Conservation (phyloP, 1,140 invertebrate species). For the Drosophila tsacasi region DNA sequence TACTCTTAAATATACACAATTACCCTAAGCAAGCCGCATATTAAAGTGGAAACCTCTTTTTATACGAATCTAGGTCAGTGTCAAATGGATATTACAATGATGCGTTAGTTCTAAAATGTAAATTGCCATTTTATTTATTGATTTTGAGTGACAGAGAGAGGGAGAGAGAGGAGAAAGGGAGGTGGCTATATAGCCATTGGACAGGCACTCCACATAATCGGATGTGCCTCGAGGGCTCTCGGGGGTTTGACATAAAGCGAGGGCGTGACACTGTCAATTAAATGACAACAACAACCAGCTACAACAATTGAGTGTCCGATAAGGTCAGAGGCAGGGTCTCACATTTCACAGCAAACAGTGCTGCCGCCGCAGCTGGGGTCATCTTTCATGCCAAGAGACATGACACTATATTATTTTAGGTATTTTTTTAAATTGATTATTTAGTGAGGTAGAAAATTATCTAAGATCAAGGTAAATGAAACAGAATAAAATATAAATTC, state of each 20-base stretch:
- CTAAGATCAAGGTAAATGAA: rapidly evolving
- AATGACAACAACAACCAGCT: slow-evolving; percentile 41
- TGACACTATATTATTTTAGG: neutral
- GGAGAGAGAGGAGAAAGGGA: neutral
- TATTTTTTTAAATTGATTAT: neutral
- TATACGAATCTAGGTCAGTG: slow-evolving; percentile 11
- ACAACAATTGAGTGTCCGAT: slow-evolving; percentile 44
- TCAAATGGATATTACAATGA: slow-evolving; percentile 15
- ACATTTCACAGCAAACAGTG: slow-evolving; percentile 33
- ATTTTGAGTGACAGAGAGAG: slow-evolving; percentile 31
- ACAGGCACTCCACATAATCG: slow-evolving; percentile 54
- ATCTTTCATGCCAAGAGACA: slow-evolving; percentile 6
- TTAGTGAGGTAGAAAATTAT: neutral
- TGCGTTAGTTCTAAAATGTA: slow-evolving; percentile 52
- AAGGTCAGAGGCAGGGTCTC: slow-evolving; percentile 49
- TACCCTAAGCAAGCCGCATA: neutral
- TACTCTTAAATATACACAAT: neutral
- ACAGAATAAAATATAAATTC: neutral
- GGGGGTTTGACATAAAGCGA: slow-evolving; percentile 9
- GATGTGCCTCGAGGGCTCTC: slow-evolving; percentile 19
- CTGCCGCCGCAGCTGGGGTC: neutral
- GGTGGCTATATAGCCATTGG: slow-evolving; percentile 12
- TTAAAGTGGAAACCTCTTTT: neutral
- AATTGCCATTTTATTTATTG: slow-evolving; percentile 67
- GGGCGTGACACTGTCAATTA: slow-evolving; percentile 55